Evolutionary conservation across 2,888 invertebrate species (phyloP).

Genomic region (Lysandra bellargus): DNA sequence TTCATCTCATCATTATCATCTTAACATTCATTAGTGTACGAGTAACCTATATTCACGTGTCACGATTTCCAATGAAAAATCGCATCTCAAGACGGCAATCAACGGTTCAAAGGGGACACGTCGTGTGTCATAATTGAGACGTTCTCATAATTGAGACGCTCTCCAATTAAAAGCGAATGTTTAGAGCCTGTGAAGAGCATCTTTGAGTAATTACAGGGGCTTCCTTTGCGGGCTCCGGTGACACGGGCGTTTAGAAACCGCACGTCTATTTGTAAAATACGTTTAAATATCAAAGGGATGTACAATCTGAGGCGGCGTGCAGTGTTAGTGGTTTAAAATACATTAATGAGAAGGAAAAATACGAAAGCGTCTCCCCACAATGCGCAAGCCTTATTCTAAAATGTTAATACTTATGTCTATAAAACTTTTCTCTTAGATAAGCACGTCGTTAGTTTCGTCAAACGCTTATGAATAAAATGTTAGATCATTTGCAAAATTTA

Average conservation of each 20-base stretch:
- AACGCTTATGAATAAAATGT: not conserved
- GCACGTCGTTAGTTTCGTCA: not conserved
- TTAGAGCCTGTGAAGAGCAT: slow-evolving; percentile 55
- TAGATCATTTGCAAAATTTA: not conserved
- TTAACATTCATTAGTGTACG: slow-evolving; percentile 2
- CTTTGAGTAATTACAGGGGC: slow-evolving; percentile 63
- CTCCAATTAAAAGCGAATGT: slow-evolving; percentile 75
- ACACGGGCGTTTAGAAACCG: slow-evolving; percentile 51
- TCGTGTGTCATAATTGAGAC: slow-evolving; percentile 66
- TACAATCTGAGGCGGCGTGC: slow-evolving; percentile 40
- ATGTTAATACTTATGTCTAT: not conserved
- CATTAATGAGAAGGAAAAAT: slow-evolving; percentile 31
- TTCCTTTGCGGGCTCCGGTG: slow-evolving; percentile 49
- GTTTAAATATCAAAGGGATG: slow-evolving; percentile 51
- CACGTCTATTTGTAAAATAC: slow-evolving; percentile 49
- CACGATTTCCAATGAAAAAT: slow-evolving; percentile 19
- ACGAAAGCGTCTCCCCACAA: slow-evolving; percentile 1
- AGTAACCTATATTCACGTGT: slow-evolving; percentile 8
- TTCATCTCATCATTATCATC: slow-evolving; percentile 10
- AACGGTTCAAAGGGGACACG: slow-evolving; percentile 66
- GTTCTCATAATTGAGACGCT: slow-evolving; percentile 63
- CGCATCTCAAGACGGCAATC: slow-evolving; percentile 59
- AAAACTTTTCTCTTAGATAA: not conserved
- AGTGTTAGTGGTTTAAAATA: slow-evolving; percentile 54
- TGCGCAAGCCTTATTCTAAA: slow-evolving; percentile 26